phyloP scores from a whole-genome alignment of 1,140 invertebrate genomes.

The Bombyx mandarina region DNA sequence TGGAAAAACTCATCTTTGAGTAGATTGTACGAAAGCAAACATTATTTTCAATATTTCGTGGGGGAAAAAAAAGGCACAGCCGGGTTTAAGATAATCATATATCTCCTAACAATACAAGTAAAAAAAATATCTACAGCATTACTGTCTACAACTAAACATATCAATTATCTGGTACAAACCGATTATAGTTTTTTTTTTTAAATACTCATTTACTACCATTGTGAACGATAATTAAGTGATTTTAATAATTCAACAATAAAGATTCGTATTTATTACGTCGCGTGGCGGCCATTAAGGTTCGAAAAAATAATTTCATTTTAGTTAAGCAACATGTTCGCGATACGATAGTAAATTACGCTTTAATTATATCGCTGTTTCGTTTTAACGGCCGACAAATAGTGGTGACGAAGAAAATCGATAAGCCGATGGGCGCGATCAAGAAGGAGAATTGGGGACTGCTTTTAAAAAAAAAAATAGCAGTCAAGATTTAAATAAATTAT shows the following conservation, averaged over 20 bases:
- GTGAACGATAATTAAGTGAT: conserved; percentile 8
- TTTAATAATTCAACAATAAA: conserved; percentile 34
- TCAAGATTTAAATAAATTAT: no score
- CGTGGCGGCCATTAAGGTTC: conserved; percentile 35
- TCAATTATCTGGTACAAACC: no score
- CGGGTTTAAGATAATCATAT: no score
- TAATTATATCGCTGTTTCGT: conserved; percentile 52
- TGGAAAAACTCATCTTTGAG: no score
- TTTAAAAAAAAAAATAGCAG: no score
- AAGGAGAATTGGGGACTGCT: background rate
- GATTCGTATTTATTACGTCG: conserved; percentile 42
- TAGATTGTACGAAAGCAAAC: no score
- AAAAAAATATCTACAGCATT: no score
- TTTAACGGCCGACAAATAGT: conserved; percentile 23
- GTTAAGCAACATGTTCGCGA: conserved; percentile 52
- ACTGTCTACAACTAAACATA: no score
- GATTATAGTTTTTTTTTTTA: no score
- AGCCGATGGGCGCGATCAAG: conserved; percentile 1
- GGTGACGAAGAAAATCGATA: conserved; percentile 4
- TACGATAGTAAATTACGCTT: conserved; percentile 53
- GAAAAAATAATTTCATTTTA: conserved; percentile 51
- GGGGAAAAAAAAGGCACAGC: no score
- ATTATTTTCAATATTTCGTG: no score
- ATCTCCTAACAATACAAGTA: no score
- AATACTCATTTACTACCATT: conserved; percentile 1